Conservation (phyloP, 2,113 vertebrate genomes). For the Brachyhypopomus occidentalis region DNA sequence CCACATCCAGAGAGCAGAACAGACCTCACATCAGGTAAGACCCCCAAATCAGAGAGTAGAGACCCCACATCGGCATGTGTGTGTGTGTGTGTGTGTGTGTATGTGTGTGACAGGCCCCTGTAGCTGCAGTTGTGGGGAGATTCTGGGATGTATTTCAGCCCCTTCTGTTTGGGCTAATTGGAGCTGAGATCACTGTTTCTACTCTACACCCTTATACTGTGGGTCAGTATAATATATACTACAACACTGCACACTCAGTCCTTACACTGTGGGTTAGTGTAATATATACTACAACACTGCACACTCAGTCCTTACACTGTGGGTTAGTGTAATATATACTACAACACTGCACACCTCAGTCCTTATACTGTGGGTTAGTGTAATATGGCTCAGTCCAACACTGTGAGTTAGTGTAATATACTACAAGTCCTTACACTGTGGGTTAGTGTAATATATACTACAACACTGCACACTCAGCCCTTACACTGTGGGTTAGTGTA, state of each 20-base stretch:
- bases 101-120: constrained; percentile 72
- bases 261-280: constrained; percentile 1
- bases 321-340: not conserved
- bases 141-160: constrained; percentile 92
- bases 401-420: not conserved
- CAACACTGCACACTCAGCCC: not conserved
- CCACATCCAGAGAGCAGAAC: no score
- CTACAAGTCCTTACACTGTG: no score
- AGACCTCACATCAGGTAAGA: no score
- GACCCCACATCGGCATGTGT: not conserved
- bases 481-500: not conserved
- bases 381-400: no score
- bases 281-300: not conserved
- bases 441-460: not conserved
- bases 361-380: not conserved
- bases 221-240: constrained; percentile 75
- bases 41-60: no score
- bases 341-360: not conserved
- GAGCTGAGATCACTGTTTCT: constrained; percentile 85
- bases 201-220: constrained; percentile 83
- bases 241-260: not conserved
- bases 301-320: not conserved
- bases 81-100: constrained; percentile 28
- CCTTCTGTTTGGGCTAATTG: constrained; percentile 93
- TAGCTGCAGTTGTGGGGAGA: constrained; percentile 80